A percentile compares a stretch with the other conserved stretches of the same genome.
phyloP scores from a whole-genome alignment of 2,888 invertebrate genomes.

The Ochropleura leucogaster region DNA sequence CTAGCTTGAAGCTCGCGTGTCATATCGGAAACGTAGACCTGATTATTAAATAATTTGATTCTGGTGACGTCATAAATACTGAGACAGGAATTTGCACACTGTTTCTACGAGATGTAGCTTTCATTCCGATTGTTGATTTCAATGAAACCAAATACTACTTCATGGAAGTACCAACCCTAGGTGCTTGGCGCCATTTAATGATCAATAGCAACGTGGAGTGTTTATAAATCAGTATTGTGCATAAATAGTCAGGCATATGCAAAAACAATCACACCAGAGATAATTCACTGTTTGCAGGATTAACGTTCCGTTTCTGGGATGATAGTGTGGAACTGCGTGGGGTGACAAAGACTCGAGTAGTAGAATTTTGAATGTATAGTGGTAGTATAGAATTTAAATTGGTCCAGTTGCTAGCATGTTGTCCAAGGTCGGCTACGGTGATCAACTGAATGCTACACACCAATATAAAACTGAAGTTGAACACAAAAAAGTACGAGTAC shows the following conservation, averaged over 20 bases:
- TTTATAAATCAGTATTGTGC: slow-evolving; percentile 41
- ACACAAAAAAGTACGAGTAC: not conserved
- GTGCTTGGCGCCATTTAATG: slow-evolving; percentile 54
- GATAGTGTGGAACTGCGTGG: not conserved
- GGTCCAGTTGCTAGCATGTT: slow-evolving; percentile 15
- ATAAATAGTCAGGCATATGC: slow-evolving; percentile 31
- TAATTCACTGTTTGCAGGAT: slow-evolving; percentile 24
- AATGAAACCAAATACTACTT: not conserved
- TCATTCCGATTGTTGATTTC: slow-evolving; percentile 6
- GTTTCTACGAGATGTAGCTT: not conserved
- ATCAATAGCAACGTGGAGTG: slow-evolving; percentile 54
- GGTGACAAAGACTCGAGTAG: not conserved
- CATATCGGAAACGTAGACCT: slow-evolving; percentile 34
- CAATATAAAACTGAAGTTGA: not conserved
- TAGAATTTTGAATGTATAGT: not conserved
- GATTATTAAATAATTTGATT: slow-evolving; percentile 37
- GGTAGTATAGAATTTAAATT: not conserved
- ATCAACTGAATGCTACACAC: not conserved
- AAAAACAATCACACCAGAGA: slow-evolving; percentile 21
- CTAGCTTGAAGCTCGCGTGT: slow-evolving; percentile 47
- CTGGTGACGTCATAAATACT: slow-evolving; percentile 24
- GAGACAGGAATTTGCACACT: slow-evolving; percentile 2
- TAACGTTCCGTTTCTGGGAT: not conserved
- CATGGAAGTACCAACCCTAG: slow-evolving; percentile 31
- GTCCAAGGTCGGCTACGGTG: not conserved